Conservation (phyloP, 1,140 invertebrate species). For the Hetaerina americana region DNA sequence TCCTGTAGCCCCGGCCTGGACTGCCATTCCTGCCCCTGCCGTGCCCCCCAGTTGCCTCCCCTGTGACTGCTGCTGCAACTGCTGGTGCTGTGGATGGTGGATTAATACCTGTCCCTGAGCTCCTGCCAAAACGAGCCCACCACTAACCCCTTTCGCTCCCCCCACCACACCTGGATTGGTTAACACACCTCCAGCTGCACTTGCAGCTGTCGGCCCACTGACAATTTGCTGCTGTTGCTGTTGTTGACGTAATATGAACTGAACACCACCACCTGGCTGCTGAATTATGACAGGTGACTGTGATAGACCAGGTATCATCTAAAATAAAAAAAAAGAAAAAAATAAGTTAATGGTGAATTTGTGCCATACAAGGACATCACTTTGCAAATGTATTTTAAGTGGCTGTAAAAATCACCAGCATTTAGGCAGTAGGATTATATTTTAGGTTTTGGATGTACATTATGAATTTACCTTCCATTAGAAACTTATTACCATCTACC, state of each 20-base stretch:
- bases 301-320: conserved; percentile 19
- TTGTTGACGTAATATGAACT: conserved; percentile 24
- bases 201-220: neutral
- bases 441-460: no score
- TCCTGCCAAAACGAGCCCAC: neutral
- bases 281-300: conserved; percentile 26
- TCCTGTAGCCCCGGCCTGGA: neutral
- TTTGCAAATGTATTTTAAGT: no score
- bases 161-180: neutral
- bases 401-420: no score
- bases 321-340: conserved; percentile 2
- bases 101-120: neutral
- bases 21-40: neutral
- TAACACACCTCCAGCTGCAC: neutral
- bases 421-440: no score
- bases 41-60: neutral
- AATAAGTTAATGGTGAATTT: no score
- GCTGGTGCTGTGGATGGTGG: neutral
- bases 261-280: conserved; percentile 26
- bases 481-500: no score
- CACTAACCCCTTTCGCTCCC: neutral
- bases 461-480: no score
- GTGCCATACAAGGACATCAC: no score
- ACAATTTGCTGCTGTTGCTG: neutral
- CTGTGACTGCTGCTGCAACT: neutral